These are phyloP conservation scores for Drosophila helvetica DNA, from an alignment of 2,888 invertebrate species.

Conservation along the genomic window DNA sequence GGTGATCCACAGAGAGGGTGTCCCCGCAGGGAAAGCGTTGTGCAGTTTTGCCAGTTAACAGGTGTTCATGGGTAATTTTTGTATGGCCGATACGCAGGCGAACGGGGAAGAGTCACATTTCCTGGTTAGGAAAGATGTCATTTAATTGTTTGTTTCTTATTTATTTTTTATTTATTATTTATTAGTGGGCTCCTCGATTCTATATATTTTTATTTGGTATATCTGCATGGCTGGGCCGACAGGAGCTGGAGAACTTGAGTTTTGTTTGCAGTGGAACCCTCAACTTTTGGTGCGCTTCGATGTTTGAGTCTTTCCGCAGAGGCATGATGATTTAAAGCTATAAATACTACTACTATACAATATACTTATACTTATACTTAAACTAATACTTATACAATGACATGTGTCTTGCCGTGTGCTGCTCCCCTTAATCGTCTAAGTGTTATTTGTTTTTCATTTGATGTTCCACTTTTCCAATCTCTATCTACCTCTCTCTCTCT, in stretches of 20 bases:
- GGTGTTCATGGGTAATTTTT: no score
- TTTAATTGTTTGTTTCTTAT: no score
- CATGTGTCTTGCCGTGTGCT: slow-evolving; percentile 58
- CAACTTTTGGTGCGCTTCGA: slow-evolving; percentile 12
- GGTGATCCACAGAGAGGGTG: no score
- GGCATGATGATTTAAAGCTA: slow-evolving; percentile 26
- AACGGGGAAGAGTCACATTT: no score
- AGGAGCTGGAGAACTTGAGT: slow-evolving; percentile 6
- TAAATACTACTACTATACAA: slow-evolving; percentile 3
- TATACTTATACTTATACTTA: slow-evolving; percentile 27
- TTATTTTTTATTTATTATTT: not conserved
- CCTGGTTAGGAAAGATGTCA: no score
- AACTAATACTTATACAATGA: slow-evolving; percentile 33
- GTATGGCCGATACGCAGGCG: no score
- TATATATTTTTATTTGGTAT: not conserved
- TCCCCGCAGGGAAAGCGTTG: no score
- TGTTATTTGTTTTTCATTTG: slow-evolving; percentile 36
- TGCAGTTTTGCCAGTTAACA: no score
- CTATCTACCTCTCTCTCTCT: slow-evolving; percentile 27
- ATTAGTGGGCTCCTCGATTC: not conserved
- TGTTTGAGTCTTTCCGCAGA: not conserved
- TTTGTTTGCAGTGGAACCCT: slow-evolving; percentile 3
- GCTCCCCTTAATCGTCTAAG: slow-evolving; percentile 17
- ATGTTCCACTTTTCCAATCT: slow-evolving; percentile 42
- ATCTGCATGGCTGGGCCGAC: slow-evolving; percentile 27